A percentile compares a stretch with the other conserved stretches of the same genome.
These are phyloP conservation scores for Diarsia dahlii DNA, from an alignment of 2,888 invertebrate species.

Conservation along the genomic window DNA sequence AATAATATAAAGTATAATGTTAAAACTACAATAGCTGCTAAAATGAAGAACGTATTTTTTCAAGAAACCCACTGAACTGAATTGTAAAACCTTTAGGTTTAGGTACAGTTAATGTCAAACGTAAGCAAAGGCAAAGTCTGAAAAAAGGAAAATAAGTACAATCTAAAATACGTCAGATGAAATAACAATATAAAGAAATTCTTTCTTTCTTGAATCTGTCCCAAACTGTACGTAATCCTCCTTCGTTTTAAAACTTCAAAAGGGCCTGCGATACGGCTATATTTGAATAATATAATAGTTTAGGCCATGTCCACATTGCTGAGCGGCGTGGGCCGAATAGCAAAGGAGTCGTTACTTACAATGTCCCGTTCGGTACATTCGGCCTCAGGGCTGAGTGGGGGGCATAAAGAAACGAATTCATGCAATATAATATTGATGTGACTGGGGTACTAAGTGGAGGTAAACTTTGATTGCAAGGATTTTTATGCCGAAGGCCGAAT, in stretches of 20 bases:
- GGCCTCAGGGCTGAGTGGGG: conserved; percentile 42
- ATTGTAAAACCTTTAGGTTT: conserved; percentile 1
- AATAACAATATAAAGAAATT: conserved; percentile 48
- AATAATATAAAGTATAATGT: conserved; percentile 23
- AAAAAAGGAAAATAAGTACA: conserved; percentile 28
- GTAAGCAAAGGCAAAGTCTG: conserved; percentile 1
- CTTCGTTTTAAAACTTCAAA: conserved; percentile 69
- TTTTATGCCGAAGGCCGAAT: conserved; percentile 52
- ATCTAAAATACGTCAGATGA: conserved; percentile 24
- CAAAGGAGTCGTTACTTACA: conserved; percentile 75
- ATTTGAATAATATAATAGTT: conserved; percentile 84
- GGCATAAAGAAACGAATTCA: conserved; percentile 56
- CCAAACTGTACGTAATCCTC: conserved; percentile 49
- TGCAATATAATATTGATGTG: conserved; percentile 67
- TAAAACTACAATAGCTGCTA: conserved; percentile 26
- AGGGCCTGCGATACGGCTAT: conserved; percentile 73
- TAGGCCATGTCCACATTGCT: conserved; percentile 68
- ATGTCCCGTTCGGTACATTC: conserved; percentile 71
- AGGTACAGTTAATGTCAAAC: conserved; percentile 14
- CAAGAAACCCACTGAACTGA: conserved; percentile 15
- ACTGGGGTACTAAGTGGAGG: conserved; percentile 61
- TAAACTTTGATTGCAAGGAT: conserved; percentile 64
- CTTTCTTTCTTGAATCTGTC: conserved; percentile 49
- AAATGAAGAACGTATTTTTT: conserved; percentile 32
- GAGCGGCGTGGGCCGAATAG: conserved; percentile 60